Conservation (phyloP, 2,888 invertebrate genomes). For the Cremastinae sp. region DNA sequence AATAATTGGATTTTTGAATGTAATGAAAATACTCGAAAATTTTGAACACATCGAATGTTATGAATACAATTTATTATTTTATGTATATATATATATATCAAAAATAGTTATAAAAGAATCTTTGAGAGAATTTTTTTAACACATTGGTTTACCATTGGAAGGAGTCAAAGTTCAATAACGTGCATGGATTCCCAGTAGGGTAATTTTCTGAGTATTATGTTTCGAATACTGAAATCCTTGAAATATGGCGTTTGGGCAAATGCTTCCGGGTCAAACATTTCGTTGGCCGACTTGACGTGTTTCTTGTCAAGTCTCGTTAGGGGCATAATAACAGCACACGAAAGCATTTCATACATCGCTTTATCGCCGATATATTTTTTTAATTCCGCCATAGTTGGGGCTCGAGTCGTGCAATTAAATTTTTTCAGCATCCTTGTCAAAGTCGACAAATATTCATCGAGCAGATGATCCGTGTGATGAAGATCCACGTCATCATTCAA, state of each 20-base stretch:
- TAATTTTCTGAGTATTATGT: conserved; percentile 66
- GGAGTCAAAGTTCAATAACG: no score
- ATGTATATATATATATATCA: no score
- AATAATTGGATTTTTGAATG: no score
- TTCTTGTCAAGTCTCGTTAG: conserved; percentile 67
- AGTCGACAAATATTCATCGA: conserved; percentile 67
- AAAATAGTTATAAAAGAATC: no score
- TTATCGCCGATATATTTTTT: conserved; percentile 59
- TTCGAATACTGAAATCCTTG: conserved; percentile 57
- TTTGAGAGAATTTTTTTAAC: no score
- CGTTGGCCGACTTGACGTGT: not conserved
- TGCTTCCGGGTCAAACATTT: no score
- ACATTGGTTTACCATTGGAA: no score
- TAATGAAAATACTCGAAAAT: no score
- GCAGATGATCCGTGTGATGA: conserved; percentile 60
- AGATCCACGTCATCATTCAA: conserved; percentile 61
- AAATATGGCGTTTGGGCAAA: conserved; percentile 40
- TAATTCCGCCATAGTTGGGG: conserved; percentile 67
- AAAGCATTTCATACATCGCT: conserved; percentile 63
- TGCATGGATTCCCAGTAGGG: conserved; percentile 67
- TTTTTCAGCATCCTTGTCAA: conserved; percentile 67
- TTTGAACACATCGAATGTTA: no score
- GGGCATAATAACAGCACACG: conserved; percentile 67
- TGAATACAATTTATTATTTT: no score
- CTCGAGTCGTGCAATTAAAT: conserved; percentile 66